Percentiles rank a stretch among this genome's conserved stretches.
Evolutionary conservation across 2,888 invertebrate genomes (phyloP).

Genomic region (Aphidius colemani): DNA sequence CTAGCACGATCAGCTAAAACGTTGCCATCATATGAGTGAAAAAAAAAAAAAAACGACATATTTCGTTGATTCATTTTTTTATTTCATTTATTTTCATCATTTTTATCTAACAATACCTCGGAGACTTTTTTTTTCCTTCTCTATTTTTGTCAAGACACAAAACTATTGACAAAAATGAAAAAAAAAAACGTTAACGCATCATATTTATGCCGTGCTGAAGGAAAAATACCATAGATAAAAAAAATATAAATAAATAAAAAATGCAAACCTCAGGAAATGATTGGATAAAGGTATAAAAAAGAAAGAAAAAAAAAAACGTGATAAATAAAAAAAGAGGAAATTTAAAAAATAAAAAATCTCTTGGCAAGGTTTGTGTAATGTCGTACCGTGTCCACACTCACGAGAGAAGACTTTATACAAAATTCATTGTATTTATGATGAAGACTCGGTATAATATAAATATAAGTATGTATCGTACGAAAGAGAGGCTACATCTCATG

Average conservation of each 20-base stretch:
- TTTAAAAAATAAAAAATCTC: constrained; percentile 9
- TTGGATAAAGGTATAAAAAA: not conserved
- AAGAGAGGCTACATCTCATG: constrained; percentile 30
- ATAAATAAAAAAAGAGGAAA: constrained; percentile 1
- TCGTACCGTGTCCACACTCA: constrained; percentile 25
- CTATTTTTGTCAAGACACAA: too few relatives aligned
- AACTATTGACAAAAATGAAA: not conserved
- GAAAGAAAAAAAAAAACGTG: constrained; percentile 1
- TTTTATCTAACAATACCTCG: too few relatives aligned
- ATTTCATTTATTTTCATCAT: too few relatives aligned
- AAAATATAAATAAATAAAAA: not conserved
- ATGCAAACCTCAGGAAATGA: not conserved
- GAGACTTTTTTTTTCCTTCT: too few relatives aligned
- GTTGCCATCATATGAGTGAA: too few relatives aligned
- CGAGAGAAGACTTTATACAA: constrained; percentile 30
- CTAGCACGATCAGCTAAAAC: too few relatives aligned
- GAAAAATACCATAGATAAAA: not conserved
- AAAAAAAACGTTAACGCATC: not conserved
- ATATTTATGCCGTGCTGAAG: too few relatives aligned
- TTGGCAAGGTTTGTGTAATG: constrained; percentile 17
- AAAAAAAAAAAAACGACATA: too few relatives aligned
- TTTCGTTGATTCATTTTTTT: too few relatives aligned
- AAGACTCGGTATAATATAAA: constrained; percentile 14
- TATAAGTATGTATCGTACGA: constrained; percentile 24
- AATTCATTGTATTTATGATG: constrained; percentile 40